Base-by-base conservation (phyloP, 2,113 vertebrate genomes). In the Haliaeetus leucogaster region DNA sequence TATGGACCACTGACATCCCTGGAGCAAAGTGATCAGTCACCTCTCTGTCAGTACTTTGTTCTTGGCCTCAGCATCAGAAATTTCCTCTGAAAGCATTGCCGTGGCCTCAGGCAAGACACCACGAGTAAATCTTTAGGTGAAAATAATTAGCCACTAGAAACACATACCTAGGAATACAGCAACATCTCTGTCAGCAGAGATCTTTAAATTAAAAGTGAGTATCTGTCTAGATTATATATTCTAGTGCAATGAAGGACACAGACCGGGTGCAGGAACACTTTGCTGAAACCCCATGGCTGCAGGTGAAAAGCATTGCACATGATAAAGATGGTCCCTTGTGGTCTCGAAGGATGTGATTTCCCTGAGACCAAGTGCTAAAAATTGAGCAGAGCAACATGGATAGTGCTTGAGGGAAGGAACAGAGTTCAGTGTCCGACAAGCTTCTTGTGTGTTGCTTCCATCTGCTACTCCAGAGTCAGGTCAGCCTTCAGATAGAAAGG, bases 351-450 rank as follows among this genome's bases (percentile, higher is more conserved):
- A 56, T 42, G 29, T 2, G 5, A 70, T 66, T 81, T 86, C 53
- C 29, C 38, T 66, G 55, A 47, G 38, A 89, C 12, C 29, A 70
- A 77, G 42, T 55, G 79, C 29, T 90, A 53, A 92, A 91, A 90
- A 21, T 17, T 42, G 63, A 86, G 45, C 52, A 85, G 58, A 68
- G 9, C 3, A 45, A 58, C 30, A 53, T 3, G 4, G 32, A 71
- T 16, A 82, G 29, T 71, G 12, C 29, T 86, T 56, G 59, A 78
- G 45, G 58, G 50, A 86, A 92, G 34, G 55, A 90, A 50, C 1
- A 0, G 38, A 68, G 8, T 61, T 77, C 34, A 23, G 10, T 13
- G 15, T 55, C 48, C 5, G 1, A 11, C 0, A 0, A 72, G 85
- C 26, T 73, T 1, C 0, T 16, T 67, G 16, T 40, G 40, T 27